phyloP scores from a whole-genome alignment of 2,797 vertebrate species.

The Myripristis jacobus region DNA sequence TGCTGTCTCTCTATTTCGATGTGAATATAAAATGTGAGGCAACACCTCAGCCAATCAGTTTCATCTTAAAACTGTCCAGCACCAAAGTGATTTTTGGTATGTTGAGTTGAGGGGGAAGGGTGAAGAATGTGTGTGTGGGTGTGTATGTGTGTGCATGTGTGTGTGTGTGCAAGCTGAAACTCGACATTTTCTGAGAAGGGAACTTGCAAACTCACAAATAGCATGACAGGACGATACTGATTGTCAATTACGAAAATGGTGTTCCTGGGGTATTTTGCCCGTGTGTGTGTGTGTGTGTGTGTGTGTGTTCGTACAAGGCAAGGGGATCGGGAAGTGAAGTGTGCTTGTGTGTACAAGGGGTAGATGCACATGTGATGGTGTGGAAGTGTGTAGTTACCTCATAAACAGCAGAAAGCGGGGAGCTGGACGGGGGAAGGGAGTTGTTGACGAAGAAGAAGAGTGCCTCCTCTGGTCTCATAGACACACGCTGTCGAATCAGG shows the following conservation, averaged over 20 bases:
- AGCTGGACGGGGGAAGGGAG: constrained; percentile 96
- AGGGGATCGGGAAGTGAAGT: not conserved
- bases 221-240: not conserved
- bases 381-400: constrained; percentile 83
- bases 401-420: constrained; percentile 94
- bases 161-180: not conserved
- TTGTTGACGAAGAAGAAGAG: constrained; percentile 99
- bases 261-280: too few relatives aligned
- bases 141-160: too few relatives aligned
- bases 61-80: too few relatives aligned
- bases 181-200: not conserved
- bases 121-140: not conserved
- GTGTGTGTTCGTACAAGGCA: not conserved
- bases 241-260: constrained; percentile 1
- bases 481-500: constrained; percentile 96
- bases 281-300: not conserved
- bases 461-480: constrained; percentile 95
- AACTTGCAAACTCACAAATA: not conserved
- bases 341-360: not conserved
- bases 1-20: not conserved
- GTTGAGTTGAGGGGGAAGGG: not conserved
- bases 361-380: not conserved
- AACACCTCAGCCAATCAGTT: constrained; percentile 13
- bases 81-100: not conserved
- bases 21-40: not conserved